Percentiles rank a stretch among this genome's conserved stretches.
These are phyloP conservation scores for Morpho helenor DNA, from an alignment of 2,888 invertebrate species.

Conservation along the genomic window DNA sequence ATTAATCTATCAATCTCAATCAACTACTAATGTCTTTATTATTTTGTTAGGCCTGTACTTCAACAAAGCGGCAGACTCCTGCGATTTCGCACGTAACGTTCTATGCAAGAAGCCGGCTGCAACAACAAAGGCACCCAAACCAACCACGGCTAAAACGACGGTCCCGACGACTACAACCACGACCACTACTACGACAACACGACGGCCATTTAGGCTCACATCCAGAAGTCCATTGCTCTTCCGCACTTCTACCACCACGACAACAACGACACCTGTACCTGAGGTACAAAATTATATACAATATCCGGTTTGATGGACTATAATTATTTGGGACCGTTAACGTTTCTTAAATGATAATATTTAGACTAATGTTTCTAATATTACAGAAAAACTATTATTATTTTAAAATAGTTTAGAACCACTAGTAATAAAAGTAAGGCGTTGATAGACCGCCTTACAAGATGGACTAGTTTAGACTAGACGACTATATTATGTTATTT, in stretches of 20 bases:
- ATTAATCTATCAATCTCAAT: too few relatives aligned
- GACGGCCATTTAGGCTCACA: slow-evolving; percentile 59
- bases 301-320: too few relatives aligned
- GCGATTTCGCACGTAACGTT: slow-evolving; percentile 94
- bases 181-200: slow-evolving; percentile 58
- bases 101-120: slow-evolving; percentile 84
- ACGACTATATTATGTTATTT: too few relatives aligned
- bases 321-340: too few relatives aligned
- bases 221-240: slow-evolving; percentile 63
- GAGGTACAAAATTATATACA: slow-evolving; percentile 39
- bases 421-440: too few relatives aligned
- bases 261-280: slow-evolving; percentile 55
- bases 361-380: too few relatives aligned
- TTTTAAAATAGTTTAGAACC: too few relatives aligned
- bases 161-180: slow-evolving; percentile 63
- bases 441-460: too few relatives aligned
- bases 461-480: too few relatives aligned
- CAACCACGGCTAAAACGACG: slow-evolving; percentile 63
- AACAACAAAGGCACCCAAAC: slow-evolving; percentile 63
- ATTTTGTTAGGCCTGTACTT: slow-evolving; percentile 86
- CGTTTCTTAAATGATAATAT: too few relatives aligned
- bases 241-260: slow-evolving; percentile 65
- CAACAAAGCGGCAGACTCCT: slow-evolving; percentile 94
- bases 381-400: too few relatives aligned
- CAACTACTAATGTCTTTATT: background rate